Evolutionary conservation across 2,888 invertebrate species (phyloP).

Genomic region (Drosophila atroscutellata): DNA sequence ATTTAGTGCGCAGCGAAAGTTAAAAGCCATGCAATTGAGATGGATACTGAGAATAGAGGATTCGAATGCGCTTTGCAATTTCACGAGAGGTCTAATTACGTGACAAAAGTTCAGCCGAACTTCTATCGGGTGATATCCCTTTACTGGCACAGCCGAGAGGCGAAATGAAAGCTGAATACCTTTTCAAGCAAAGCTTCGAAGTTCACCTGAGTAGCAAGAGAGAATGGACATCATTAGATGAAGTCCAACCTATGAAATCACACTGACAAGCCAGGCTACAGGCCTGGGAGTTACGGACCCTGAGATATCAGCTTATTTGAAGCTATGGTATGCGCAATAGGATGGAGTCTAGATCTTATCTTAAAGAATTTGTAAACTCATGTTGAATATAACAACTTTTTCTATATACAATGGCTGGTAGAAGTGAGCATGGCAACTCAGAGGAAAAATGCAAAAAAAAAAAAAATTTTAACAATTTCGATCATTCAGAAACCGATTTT

Average conservation of each 20-base stretch:
- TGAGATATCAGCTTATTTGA: too few relatives aligned
- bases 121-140: background rate
- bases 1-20: conserved; percentile 41
- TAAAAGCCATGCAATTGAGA: conserved; percentile 57
- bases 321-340: too few relatives aligned
- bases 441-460: background rate
- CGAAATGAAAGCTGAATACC: background rate
- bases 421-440: background rate
- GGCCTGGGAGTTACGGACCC: too few relatives aligned
- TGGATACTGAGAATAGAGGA: conserved; percentile 31
- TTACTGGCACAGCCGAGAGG: background rate
- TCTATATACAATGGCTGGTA: background rate
- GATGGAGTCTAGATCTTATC: background rate
- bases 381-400: background rate
- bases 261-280: background rate
- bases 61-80: background rate
- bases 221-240: background rate
- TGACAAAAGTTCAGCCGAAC: background rate
- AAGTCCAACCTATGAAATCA: background rate
- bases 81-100: background rate
- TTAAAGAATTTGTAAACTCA: background rate
- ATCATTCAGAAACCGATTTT: background rate
- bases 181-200: background rate
- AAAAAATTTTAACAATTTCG: background rate
- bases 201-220: background rate